phyloP scores from a whole-genome alignment of 2,113 vertebrate genomes.

The Rhinogobius similis region DNA sequence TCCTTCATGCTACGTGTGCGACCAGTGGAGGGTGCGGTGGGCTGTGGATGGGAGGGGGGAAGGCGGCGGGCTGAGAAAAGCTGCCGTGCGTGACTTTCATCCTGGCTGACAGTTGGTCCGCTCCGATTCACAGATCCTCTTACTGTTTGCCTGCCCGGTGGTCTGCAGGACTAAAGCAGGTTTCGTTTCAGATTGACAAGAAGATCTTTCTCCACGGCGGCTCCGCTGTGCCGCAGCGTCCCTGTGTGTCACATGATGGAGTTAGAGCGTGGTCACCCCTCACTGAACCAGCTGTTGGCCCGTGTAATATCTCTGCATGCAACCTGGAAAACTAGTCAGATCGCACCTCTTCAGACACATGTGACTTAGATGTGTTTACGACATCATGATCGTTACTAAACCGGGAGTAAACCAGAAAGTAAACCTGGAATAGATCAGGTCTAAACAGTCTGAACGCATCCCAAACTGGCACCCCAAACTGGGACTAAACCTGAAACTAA shows the following conservation, averaged over 20 bases:
- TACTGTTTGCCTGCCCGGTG: slow-evolving; percentile 65
- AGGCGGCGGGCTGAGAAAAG: slow-evolving; percentile 52
- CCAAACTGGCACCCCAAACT: too few relatives aligned
- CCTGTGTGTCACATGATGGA: slow-evolving; percentile 62
- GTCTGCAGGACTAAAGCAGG: slow-evolving; percentile 67
- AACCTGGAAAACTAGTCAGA: not conserved
- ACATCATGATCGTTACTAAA: too few relatives aligned
- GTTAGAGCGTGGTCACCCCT: slow-evolving; percentile 55
- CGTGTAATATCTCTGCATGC: slow-evolving; percentile 57
- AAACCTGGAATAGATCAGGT: not conserved
- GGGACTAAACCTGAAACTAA: not conserved
- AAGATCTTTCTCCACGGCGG: slow-evolving; percentile 41
- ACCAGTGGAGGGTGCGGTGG: slow-evolving; percentile 51
- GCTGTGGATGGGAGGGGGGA: slow-evolving; percentile 49
- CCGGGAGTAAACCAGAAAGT: not conserved
- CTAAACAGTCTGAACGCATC: too few relatives aligned
- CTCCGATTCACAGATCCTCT: slow-evolving; percentile 75
- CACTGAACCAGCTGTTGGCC: slow-evolving; percentile 41
- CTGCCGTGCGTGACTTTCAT: slow-evolving; percentile 72
- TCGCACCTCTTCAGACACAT: too few relatives aligned
- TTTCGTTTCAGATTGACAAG: slow-evolving; percentile 62
- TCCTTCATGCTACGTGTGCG: slow-evolving; percentile 59
- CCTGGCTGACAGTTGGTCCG: slow-evolving; percentile 71
- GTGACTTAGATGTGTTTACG: too few relatives aligned
- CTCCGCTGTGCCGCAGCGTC: slow-evolving; percentile 9